Conservation (phyloP, 2,113 vertebrate species). For the Chrysemys picta region DNA sequence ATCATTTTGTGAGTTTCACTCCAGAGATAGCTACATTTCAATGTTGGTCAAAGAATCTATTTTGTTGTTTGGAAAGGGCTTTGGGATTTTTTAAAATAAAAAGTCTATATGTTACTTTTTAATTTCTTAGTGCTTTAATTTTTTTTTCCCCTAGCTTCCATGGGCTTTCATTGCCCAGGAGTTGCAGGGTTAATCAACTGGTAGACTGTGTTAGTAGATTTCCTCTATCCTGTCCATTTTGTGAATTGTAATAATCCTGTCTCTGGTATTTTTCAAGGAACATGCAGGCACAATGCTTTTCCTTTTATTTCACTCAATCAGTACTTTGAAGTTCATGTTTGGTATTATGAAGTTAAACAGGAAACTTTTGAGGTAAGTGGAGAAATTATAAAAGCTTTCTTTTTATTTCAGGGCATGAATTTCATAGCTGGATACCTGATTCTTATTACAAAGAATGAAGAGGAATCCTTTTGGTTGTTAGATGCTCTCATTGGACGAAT, state of each 20-base stretch:
- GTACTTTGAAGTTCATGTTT: neutral
- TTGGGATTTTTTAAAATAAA: neutral
- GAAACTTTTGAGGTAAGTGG: neutral
- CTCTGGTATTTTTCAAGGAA: neutral
- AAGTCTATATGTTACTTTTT: neutral
- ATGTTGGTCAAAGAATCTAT: neutral
- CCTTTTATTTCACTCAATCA: neutral
- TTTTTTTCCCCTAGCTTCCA: neutral
- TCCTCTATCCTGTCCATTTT: neutral
- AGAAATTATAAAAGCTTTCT: neutral
- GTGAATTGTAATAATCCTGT: neutral
- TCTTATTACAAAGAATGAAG: slow-evolving; percentile 92
- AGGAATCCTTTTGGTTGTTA: slow-evolving; percentile 95
- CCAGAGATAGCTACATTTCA: neutral
- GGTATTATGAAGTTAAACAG: neutral
- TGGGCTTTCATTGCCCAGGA: neutral
- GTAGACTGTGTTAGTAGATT: neutral
- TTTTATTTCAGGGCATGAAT: slow-evolving; percentile 93
- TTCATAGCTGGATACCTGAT: slow-evolving; percentile 95
- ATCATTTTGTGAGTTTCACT: neutral
- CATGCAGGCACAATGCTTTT: neutral
- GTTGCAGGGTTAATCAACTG: neutral
- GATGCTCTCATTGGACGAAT: slow-evolving; percentile 92
- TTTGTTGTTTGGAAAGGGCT: neutral
- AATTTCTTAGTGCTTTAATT: neutral